Percentiles rank a stretch among this genome's conserved stretches.
Evolutionary conservation across 2,888 invertebrate species (phyloP).

Genomic region (Cerastis rubricosa): DNA sequence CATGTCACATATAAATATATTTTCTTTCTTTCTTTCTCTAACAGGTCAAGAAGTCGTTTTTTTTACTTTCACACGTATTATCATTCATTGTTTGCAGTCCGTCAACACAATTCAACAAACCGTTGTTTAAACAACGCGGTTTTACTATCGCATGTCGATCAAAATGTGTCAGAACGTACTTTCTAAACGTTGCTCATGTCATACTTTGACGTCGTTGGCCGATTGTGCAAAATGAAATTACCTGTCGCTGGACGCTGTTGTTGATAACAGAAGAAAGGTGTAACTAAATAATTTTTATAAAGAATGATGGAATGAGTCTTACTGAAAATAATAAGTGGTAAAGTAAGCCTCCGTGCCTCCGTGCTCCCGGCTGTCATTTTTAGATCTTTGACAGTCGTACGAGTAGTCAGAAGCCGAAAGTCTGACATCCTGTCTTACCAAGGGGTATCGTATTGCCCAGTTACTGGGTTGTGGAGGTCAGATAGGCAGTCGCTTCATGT

Average conservation of each 20-base stretch:
- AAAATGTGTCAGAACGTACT: constrained; percentile 49
- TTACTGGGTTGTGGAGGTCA: too few species aligned
- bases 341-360: too few species aligned
- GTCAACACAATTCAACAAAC: constrained; percentile 31
- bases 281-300: constrained; percentile 45
- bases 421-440: too few species aligned
- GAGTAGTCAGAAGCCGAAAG: too few species aligned
- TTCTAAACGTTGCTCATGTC: constrained; percentile 60
- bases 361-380: too few species aligned
- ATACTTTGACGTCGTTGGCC: constrained; percentile 18
- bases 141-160: constrained; percentile 56
- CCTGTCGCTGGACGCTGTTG: constrained; percentile 8
- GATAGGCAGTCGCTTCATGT: too few species aligned
- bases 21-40: too few species aligned
- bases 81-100: constrained; percentile 24
- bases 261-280: constrained; percentile 35
- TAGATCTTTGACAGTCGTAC: too few species aligned
- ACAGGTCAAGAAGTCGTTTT: not conserved
- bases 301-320: constrained; percentile 2
- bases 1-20: too few species aligned
- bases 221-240: constrained; percentile 51
- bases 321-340: not conserved
- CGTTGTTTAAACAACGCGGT: constrained; percentile 45
- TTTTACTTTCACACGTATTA: constrained; percentile 37
- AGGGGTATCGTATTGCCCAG: too few species aligned